A percentile compares a stretch with the other conserved stretches of the same genome.
Evolutionary conservation across 2,113 vertebrate species (phyloP).

Genomic region (Pipra filicauda): DNA sequence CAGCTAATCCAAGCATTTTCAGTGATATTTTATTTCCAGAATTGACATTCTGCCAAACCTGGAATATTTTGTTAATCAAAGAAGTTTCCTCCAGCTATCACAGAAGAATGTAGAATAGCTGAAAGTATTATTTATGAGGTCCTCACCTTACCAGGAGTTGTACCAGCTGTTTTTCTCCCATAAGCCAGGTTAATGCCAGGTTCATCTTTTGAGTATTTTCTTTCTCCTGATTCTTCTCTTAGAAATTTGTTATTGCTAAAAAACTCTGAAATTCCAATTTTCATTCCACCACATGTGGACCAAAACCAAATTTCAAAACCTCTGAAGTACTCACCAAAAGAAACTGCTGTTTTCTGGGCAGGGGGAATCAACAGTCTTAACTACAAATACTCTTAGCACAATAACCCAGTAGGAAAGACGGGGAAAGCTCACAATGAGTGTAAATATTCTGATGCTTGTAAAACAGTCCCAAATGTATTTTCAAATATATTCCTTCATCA

Average conservation of each 20-base stretch:
- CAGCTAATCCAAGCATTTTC: neutral
- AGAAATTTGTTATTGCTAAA: neutral
- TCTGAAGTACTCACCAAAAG: neutral
- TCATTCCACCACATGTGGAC: neutral
- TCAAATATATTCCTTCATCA: slow-evolving; percentile 33
- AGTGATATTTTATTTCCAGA: neutral
- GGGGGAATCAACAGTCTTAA: neutral
- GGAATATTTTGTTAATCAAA: neutral
- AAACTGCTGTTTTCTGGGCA: neutral
- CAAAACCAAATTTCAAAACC: slow-evolving; percentile 12
- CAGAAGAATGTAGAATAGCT: neutral
- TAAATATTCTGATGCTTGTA: slow-evolving; percentile 32
- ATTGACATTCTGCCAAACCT: neutral
- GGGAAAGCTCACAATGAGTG: neutral
- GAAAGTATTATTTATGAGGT: neutral
- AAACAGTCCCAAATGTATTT: slow-evolving; percentile 37
- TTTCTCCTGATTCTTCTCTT: neutral
- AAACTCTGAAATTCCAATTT: neutral
- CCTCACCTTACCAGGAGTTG: neutral
- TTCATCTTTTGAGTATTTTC: neutral
- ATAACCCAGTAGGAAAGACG: slow-evolving; percentile 4
- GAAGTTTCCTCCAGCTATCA: neutral
- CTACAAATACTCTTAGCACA: neutral
- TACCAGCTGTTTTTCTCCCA: neutral
- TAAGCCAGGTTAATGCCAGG: neutral